phyloP scores from a whole-genome alignment of 2,797 vertebrate species.

The Oryzias dopingdopingensis region DNA sequence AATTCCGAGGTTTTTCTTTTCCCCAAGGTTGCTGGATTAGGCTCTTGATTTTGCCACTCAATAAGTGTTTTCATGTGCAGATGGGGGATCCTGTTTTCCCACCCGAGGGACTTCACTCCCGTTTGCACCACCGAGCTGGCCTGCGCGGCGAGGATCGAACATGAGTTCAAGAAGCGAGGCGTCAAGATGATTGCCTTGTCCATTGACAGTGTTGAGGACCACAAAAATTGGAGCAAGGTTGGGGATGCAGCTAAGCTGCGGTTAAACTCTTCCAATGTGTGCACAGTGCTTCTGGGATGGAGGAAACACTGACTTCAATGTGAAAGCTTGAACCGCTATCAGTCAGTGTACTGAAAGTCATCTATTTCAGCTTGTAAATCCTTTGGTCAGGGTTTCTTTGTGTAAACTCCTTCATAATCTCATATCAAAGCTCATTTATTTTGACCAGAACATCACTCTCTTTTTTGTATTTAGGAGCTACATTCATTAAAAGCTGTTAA shows the following conservation, averaged over 20 bases:
- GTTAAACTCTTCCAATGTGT: too few relatives aligned
- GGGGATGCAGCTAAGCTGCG: background rate
- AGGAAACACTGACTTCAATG: too few relatives aligned
- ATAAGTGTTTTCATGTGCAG: conserved; percentile 60
- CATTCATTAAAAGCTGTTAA: too few relatives aligned
- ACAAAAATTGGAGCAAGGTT: conserved; percentile 93
- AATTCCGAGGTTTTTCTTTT: background rate
- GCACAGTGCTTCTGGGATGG: too few relatives aligned
- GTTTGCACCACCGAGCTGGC: conserved; percentile 97
- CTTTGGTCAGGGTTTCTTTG: too few relatives aligned
- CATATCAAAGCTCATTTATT: too few relatives aligned
- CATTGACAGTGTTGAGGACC: conserved; percentile 90
- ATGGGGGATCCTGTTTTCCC: conserved; percentile 97
- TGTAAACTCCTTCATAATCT: too few relatives aligned
- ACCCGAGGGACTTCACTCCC: conserved; percentile 93
- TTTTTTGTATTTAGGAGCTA: too few relatives aligned
- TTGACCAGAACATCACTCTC: too few relatives aligned
- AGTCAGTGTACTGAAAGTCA: too few relatives aligned
- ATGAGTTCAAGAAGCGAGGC: conserved; percentile 87
- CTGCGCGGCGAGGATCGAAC: conserved; percentile 80
- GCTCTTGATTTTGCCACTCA: background rate
- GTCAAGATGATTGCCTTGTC: conserved; percentile 96
- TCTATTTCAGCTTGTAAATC: too few relatives aligned
- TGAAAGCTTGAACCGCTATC: too few relatives aligned
- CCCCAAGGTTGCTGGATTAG: background rate